Evolutionary conservation across 2,888 invertebrate species (phyloP), one percentile per base, ranked within the genome.

Genomic region (Listrodromus nycthemerus): DNA sequence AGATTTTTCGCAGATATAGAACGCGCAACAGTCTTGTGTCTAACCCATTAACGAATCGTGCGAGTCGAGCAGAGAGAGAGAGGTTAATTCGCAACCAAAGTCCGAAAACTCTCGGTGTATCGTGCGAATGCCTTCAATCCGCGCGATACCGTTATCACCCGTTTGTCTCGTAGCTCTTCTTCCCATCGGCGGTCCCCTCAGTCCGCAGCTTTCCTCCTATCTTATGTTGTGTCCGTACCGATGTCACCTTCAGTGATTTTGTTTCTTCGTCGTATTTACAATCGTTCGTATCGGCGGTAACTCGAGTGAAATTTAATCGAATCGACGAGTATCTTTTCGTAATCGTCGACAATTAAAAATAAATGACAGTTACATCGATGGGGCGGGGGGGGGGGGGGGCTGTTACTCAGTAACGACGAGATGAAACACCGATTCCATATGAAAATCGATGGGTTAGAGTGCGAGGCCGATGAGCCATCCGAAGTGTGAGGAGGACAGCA

Each of bases 131-230:
- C 45, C 77, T 70, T 82, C 82, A 81, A 84, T 69, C 75, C 78
- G 78, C 65, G 83, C 50, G 80, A 75, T 90, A 91, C 90, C 90
- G 90, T 90, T 90, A 90, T 86, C 89, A 90, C 90, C 91, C 90
- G 89, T 90, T 91, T 86, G 83, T 86, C 85, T 84, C 67, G 79
- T 71, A 66, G 78, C 81, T 45, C 13, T 30, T 41, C 63, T 16
- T 37, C 30, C 21, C n/a, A 16, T 21, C 67, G 4, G 33, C 78
- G 80, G 10, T 58, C 82, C 52, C 6, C 37, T 61, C 50, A 6
- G 16, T 21, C 65, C 65, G 58, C 86, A 87, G 85, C 85, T 78
- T 87, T 48, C 65, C 37, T n/a, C 10, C 21, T n/a, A 45, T 52
- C 37, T 70, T 55, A 63, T 37, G 37, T 65, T 69, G 3, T 41